Percentiles rank a stretch among this genome's conserved stretches.
phyloP scores from a whole-genome alignment of 2,797 vertebrate species.

The Myioborus miniatus region DNA sequence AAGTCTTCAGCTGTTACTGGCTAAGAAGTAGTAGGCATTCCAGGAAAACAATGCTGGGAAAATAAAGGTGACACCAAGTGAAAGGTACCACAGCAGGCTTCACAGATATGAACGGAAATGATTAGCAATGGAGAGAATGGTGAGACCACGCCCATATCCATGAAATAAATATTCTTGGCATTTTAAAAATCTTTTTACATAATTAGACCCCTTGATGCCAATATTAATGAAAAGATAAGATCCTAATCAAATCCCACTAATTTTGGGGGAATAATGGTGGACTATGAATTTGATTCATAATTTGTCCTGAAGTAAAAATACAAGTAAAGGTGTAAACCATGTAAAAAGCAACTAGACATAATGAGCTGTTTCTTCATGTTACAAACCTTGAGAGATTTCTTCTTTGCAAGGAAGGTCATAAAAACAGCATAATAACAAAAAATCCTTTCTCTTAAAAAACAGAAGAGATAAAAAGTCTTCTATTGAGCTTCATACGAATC shows the following conservation, averaged over 20 bases:
- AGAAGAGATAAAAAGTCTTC: slow-evolving; percentile 1
- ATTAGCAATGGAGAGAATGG: neutral
- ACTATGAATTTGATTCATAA: neutral
- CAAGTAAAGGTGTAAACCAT: neutral
- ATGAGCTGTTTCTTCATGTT: neutral
- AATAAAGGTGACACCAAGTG: neutral
- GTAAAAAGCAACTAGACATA: slow-evolving; percentile 9
- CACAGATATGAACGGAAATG: neutral
- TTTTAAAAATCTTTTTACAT: neutral
- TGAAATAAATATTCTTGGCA: neutral
- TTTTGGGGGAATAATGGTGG: neutral
- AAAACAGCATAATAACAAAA: neutral
- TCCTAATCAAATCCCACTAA: neutral
- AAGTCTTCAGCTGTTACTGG: neutral
- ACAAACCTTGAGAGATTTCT: neutral
- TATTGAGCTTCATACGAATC: neutral
- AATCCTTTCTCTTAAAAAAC: neutral
- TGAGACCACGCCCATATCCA: neutral
- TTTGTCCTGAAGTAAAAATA: neutral
- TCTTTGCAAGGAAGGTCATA: neutral
- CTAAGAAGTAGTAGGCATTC: neutral
- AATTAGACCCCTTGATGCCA: neutral
- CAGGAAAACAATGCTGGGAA: neutral
- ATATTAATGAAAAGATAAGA: neutral
- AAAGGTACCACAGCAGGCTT: neutral